Percentiles rank a stretch among this genome's conserved stretches.
Evolutionary conservation across 2,888 invertebrate genomes (phyloP).

Genomic region (Patella caerulea): DNA sequence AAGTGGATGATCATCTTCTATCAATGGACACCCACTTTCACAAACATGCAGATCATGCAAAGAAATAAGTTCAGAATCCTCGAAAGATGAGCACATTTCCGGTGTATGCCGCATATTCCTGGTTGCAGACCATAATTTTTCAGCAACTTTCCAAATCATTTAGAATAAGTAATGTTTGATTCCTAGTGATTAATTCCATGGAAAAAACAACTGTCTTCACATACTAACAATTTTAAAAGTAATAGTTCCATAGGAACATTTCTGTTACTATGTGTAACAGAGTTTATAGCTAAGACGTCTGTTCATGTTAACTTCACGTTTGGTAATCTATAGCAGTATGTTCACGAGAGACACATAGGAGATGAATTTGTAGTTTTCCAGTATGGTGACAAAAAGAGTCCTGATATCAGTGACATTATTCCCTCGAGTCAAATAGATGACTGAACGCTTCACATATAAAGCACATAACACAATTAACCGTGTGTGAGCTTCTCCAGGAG

Average conservation of each 20-base stretch:
- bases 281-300: too few relatives aligned
- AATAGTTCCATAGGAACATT: too few relatives aligned
- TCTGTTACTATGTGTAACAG: too few relatives aligned
- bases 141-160: constrained; percentile 37
- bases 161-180: constrained; percentile 3
- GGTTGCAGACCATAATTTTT: constrained; percentile 27
- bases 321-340: too few relatives aligned
- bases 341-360: too few relatives aligned
- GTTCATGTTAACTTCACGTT: too few relatives aligned
- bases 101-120: constrained; percentile 4
- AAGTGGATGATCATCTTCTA: not conserved
- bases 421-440: not conserved
- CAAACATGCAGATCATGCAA: not conserved
- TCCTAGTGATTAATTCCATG: not conserved
- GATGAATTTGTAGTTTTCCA: too few relatives aligned
- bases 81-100: constrained; percentile 9
- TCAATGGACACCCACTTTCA: constrained; percentile 7
- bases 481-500: constrained; percentile 7
- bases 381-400: too few relatives aligned
- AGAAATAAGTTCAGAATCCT: constrained; percentile 4
- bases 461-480: not conserved
- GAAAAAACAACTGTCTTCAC: not conserved
- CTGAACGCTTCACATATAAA: not conserved
- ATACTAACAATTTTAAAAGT: too few relatives aligned
- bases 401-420: not conserved